Percentiles rank a stretch among this genome's conserved stretches.
phyloP scores from a whole-genome alignment of 2,113 vertebrate genomes.

The Prietella phreatophila region DNA sequence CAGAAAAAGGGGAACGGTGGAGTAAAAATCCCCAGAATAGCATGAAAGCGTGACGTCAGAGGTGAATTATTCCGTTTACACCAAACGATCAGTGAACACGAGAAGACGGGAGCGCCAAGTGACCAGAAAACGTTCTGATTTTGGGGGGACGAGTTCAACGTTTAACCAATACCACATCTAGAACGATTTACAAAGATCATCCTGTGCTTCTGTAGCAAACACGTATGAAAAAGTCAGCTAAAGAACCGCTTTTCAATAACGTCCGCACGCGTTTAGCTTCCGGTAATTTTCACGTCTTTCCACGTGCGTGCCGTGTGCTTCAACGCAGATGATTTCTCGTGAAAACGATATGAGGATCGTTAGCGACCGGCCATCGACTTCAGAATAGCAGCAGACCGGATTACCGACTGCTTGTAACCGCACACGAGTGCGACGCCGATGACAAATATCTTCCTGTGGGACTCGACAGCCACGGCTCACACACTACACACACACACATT shows the following conservation, averaged over 20 bases:
- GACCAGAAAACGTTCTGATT: neutral
- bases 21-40: neutral
- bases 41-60: neutral
- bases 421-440: conserved; percentile 66
- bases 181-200: no score
- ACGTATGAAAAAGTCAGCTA: neutral
- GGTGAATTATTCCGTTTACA: neutral
- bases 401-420: conserved; percentile 73
- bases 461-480: conserved; percentile 69
- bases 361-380: conserved; percentile 64
- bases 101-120: neutral
- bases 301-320: neutral
- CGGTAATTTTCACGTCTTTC: neutral
- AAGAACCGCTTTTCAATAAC: neutral
- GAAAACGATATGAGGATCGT: conserved; percentile 50
- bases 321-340: neutral
- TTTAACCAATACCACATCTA: neutral
- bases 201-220: neutral
- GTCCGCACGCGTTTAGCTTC: neutral
- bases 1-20: neutral
- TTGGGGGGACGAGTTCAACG: neutral
- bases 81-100: no score
- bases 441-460: conserved; percentile 74
- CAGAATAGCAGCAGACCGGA: conserved; percentile 66
- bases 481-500: conserved; percentile 54